A percentile compares a stretch with the other conserved stretches of the same genome.
Evolutionary conservation across 2,888 invertebrate genomes (phyloP).

Genomic region (Abrostola triplasia): DNA sequence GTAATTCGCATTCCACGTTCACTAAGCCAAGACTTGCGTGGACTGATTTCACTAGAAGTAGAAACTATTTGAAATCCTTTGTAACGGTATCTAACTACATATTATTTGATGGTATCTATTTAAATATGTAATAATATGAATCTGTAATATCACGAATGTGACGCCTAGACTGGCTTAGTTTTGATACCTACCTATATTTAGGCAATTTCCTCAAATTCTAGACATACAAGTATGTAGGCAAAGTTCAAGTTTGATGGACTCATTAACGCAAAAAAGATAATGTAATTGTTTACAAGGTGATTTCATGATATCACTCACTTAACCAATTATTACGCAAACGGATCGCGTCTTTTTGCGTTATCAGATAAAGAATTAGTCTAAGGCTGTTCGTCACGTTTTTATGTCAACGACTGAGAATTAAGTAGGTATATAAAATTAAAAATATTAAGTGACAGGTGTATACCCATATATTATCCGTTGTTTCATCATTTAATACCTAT

Average conservation of each 20-base stretch:
- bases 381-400: slow-evolving; percentile 1
- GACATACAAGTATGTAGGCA: too few species aligned
- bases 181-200: too few species aligned
- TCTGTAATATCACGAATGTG: too few species aligned
- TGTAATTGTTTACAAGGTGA: slow-evolving; percentile 12
- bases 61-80: slow-evolving; percentile 55
- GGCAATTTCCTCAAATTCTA: too few species aligned
- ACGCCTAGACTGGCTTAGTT: too few species aligned
- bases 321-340: slow-evolving; percentile 24
- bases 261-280: slow-evolving; percentile 1
- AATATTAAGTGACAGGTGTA: not conserved
- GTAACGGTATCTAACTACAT: slow-evolving; percentile 31
- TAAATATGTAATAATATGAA: not conserved
- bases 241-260: too few species aligned
- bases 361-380: slow-evolving; percentile 26
- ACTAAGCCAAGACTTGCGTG: slow-evolving; percentile 69
- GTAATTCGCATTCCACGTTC: slow-evolving; percentile 76
- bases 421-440: not conserved
- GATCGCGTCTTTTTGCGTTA: slow-evolving; percentile 13
- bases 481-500: not conserved
- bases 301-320: slow-evolving; percentile 12
- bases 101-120: not conserved
- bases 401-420: not conserved
- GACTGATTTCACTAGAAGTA: slow-evolving; percentile 53
- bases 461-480: not conserved